Conservation (phyloP, 2,888 invertebrate species). For the Sesia apiformis region DNA sequence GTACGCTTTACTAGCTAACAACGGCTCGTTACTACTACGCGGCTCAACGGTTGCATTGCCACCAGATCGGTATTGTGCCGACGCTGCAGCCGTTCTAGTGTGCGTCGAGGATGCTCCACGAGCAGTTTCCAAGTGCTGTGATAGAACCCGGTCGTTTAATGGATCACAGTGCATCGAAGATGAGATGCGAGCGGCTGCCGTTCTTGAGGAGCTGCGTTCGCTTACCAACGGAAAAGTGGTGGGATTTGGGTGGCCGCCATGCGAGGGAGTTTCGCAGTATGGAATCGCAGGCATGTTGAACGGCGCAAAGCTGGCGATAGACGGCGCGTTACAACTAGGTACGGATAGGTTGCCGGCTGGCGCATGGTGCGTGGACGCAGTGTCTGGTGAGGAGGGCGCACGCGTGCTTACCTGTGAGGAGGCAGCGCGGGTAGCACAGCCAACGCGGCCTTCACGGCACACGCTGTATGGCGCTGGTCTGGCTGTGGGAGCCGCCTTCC, state of each 20-base stretch:
- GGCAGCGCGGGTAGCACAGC: conserved; percentile 31
- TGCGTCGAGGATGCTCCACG: conserved; percentile 65
- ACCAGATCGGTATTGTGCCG: conserved; percentile 80
- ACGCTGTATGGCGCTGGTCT: conserved; percentile 85
- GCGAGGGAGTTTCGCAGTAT: conserved; percentile 62
- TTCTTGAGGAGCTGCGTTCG: conserved; percentile 37
- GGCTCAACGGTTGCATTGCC: conserved; percentile 55
- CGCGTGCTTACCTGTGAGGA: conserved; percentile 68
- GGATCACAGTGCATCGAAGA: conserved; percentile 60
- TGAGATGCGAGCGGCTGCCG: conserved; percentile 30
- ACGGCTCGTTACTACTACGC: conserved; percentile 77
- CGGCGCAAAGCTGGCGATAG: conserved; percentile 61
- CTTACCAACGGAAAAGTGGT: conserved; percentile 47
- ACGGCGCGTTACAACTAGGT: conserved; percentile 69
- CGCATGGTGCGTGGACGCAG: conserved; percentile 71
- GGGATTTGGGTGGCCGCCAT: conserved; percentile 71
- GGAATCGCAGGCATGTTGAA: conserved; percentile 74
- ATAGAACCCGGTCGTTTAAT: conserved; percentile 76
- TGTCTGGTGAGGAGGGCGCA: conserved; percentile 38
- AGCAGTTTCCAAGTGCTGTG: conserved; percentile 80
- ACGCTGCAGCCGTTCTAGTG: conserved; percentile 77
- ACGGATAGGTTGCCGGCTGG: conserved; percentile 42
- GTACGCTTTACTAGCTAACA: conserved; percentile 76
- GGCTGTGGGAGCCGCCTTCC: conserved; percentile 86
- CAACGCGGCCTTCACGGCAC: conserved; percentile 58